phyloP scores from a whole-genome alignment of 2,888 invertebrate genomes.

The Eristalinus aeneus region DNA sequence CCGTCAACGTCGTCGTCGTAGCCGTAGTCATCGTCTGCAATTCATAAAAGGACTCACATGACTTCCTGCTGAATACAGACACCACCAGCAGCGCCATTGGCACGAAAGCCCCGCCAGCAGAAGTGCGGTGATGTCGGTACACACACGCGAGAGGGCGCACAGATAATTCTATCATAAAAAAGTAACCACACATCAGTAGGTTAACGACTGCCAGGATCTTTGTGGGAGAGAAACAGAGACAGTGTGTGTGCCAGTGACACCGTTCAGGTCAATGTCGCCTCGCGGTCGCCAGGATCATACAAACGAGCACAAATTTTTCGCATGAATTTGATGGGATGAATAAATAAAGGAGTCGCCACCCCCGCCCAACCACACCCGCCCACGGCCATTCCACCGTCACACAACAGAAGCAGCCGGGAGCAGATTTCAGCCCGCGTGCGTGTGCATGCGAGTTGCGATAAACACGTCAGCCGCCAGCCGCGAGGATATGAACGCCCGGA shows the following conservation, averaged over 20 bases:
- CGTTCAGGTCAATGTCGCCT: constrained; percentile 48
- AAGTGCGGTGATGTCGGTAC: neutral
- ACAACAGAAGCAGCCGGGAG: constrained; percentile 2
- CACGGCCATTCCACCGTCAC: constrained; percentile 24
- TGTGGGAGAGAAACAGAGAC: constrained; percentile 11
- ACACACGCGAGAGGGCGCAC: constrained; percentile 2
- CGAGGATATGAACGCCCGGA: constrained; percentile 11
- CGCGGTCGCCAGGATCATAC: neutral
- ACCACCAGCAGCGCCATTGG: neutral
- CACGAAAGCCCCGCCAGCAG: neutral
- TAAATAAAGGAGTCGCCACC: constrained; percentile 11
- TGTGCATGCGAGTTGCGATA: constrained; percentile 15
- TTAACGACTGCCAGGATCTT: constrained; percentile 52
- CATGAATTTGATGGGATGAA: neutral
- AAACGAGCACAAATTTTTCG: neutral
- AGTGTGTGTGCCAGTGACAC: constrained; percentile 30
- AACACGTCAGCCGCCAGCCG: neutral
- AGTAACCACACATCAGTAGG: constrained; percentile 62
- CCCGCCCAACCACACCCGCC: neutral
- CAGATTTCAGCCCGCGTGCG: constrained; percentile 36
- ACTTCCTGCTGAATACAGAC: neutral
- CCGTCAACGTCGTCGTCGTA: neutral
- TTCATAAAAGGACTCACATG: neutral
- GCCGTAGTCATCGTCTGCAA: neutral
- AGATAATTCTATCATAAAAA: constrained; percentile 60